Evolutionary conservation across 2,888 invertebrate genomes (phyloP).

Genomic region (Drosophila meridionalis): DNA sequence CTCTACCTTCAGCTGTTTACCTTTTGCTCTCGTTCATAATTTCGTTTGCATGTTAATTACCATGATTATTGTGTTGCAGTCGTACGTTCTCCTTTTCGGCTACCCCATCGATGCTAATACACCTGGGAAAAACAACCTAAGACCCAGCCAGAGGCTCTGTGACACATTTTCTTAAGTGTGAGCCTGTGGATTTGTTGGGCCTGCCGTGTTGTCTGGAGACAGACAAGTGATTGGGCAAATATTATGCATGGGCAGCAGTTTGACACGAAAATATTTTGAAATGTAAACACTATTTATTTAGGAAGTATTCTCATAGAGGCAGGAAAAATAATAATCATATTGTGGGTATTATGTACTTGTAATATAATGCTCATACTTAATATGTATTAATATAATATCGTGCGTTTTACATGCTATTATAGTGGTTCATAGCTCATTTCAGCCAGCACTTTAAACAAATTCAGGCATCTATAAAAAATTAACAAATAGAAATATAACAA

Average conservation of each 20-base stretch:
- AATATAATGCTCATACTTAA: too few species aligned
- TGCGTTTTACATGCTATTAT: too few species aligned
- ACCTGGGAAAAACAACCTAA: constrained; percentile 54
- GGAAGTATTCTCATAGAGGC: neutral
- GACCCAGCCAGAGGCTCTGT: constrained; percentile 26
- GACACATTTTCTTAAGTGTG: constrained; percentile 40
- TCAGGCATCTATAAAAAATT: too few species aligned
- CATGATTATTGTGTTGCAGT: constrained; percentile 72
- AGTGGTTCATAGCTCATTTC: too few species aligned
- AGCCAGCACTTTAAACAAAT: too few species aligned
- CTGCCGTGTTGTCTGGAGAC: neutral
- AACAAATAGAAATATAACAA: too few species aligned
- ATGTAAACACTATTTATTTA: neutral
- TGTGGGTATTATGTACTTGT: neutral
- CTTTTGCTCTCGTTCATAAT: constrained; percentile 71
- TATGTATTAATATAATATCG: too few species aligned
- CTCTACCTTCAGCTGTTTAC: constrained; percentile 41
- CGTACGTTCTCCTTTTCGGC: constrained; percentile 49
- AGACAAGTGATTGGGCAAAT: constrained; percentile 52
- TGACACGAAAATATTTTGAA: neutral
- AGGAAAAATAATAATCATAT: neutral
- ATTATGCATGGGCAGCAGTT: constrained; percentile 35
- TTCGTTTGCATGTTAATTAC: constrained; percentile 81
- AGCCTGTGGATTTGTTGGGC: constrained; percentile 17
- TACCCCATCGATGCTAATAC: constrained; percentile 44